phyloP scores from a whole-genome alignment of 2,797 vertebrate species.

The Trachops cirrhosus region DNA sequence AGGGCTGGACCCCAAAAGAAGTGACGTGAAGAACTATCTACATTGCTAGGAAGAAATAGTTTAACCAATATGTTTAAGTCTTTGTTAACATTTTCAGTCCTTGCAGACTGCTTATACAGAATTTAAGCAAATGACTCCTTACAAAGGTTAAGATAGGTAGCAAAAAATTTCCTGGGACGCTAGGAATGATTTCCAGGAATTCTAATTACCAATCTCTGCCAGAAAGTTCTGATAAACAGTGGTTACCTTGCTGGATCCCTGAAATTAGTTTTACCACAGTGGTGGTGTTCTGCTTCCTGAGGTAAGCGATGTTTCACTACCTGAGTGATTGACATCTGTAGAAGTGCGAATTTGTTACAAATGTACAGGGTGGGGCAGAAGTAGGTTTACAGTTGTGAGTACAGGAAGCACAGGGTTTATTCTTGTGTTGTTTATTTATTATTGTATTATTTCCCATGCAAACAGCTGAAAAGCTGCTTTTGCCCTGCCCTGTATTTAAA shows the following conservation, averaged over 20 bases:
- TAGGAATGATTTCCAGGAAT: conserved; percentile 59
- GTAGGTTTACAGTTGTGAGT: not conserved
- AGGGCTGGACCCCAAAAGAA: not conserved
- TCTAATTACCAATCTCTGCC: conserved; percentile 36
- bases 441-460: not conserved
- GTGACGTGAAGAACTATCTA: not conserved
- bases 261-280: conserved; percentile 4
- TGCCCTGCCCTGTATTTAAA: not conserved
- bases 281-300: conserved; percentile 17
- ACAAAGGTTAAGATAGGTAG: conserved; percentile 1
- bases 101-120: conserved; percentile 20
- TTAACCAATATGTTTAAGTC: conserved; percentile 6
- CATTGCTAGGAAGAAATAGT: not conserved
- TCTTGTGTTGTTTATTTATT: not conserved
- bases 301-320: conserved; percentile 13
- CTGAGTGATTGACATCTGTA: conserved; percentile 37
- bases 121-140: not conserved
- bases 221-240: conserved; percentile 46
- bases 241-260: not conserved
- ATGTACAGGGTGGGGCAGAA: not conserved
- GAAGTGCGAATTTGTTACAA: not conserved
- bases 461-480: not conserved
- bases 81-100: conserved; percentile 36
- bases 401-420: not conserved
- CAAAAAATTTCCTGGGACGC: conserved; percentile 30